Base-by-base conservation (phyloP, 2,113 vertebrate species). In the Rousettus leschenaultii region DNA sequence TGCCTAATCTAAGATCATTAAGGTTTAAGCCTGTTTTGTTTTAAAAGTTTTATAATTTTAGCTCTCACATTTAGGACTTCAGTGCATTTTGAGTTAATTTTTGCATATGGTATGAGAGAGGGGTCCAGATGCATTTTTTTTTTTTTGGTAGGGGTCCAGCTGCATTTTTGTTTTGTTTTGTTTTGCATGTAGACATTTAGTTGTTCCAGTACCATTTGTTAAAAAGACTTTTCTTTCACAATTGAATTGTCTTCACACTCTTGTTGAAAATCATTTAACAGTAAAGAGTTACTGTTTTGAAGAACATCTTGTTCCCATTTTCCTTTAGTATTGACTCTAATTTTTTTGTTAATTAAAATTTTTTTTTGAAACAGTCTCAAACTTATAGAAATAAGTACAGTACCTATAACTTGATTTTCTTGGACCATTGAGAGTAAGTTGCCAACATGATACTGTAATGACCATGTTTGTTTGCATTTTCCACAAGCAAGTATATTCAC, bases 351-450 rank as follows among this genome's bases (percentile, higher is more conserved):
- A 48, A 77, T 85, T 65, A 45, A 78, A 87, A 73, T 9, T 28
- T 26, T n/a, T n/a, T 51, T 70, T 53, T 57, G 35, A 71, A 94
- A 45, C 4, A 83, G 22, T 86, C 57, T 61, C 21, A 73, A 94
- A 63, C 43, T 86, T 79, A 61, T 0, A 90, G 28, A 87, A 92
- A 82, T 8, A 90, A 55, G n/a, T 90, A 70, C 0, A 11, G 16
- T 87, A 77, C 24, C 21, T 59, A 65, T 68, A 84, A 91, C 38
- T 83, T 91, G 59, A 43, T 95, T 96, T 91, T 86, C 12, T 91
- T 71, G 51, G 86, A 57, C 4, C 40, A 28, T 33, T 93, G 45
- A 91, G n/a, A 86, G 48, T 93, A 83, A 45, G 7, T 91, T 95
- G 75, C 48, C 13, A 45, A 55, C 59, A 57, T 93, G 33, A 73